Evolutionary conservation across 2,888 invertebrate genomes (phyloP), one percentile per base, ranked within the genome.

Genomic region (Meteorus cinctellus): DNA sequence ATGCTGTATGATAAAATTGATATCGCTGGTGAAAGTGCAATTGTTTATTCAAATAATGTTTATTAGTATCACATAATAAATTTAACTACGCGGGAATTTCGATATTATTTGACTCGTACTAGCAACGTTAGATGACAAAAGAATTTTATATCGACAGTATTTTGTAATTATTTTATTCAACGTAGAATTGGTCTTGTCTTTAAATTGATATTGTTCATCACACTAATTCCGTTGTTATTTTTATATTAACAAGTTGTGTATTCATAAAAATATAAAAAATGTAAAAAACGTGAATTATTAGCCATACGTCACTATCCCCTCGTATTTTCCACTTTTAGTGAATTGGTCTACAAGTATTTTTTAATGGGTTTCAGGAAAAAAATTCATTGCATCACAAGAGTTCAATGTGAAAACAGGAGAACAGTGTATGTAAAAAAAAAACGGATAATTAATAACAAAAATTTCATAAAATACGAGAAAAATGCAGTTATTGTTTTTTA

Each of bases 311-410:
- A 10, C 45, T 45, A 16, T 68, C 14, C 29, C 16, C 19, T 73
- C 68, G 24, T 29, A 74, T 67, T 67, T 59, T 55, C 62, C 51
- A 74, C 65, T 73, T 77, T 74, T 75, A 73, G 65, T 75, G 77
- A 77, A 78, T 76, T 72, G 74, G 34, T 45, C 27, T 29, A 41
- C 14, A 66, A 77, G 76, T 74, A 77, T 78, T 80, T 79, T 69
- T 77, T 72, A 79, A 78, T 72, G 51, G 72, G 65, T 41, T 29
- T 10, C 12, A n/a, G 63, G n/a, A 24, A 51, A 24, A 24, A 24
- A 24, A 24, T 24, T 24, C 1, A 24, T 24, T 24, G 24, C 24
- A 24, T 24, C 24, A 24, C 24, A 24, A 24, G 24, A 24, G 12
- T 41, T 41, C 41, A 41, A 41, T 41, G 41, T 8, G 12, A 12